phyloP scores from a whole-genome alignment of 1,140 invertebrate species.

The Bilobella aurantiaca region DNA sequence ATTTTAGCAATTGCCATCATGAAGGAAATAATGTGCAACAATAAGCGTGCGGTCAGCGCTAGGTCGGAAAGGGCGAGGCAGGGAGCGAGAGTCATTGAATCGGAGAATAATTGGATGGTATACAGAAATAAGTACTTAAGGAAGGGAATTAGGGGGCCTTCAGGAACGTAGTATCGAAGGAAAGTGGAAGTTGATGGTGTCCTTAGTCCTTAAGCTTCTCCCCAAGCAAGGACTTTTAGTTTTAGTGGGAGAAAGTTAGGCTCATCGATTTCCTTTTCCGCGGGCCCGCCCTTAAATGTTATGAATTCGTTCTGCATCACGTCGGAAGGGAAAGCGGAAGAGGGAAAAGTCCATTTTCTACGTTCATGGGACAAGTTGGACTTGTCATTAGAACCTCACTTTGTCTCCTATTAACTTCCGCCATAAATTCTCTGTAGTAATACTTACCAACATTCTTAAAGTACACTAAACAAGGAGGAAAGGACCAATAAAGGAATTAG shows the following conservation, averaged over 20 bases:
- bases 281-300: conserved; percentile 30
- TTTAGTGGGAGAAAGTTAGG: too few species aligned
- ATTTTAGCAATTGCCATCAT: too few species aligned
- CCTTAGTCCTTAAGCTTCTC: too few species aligned
- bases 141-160: not conserved
- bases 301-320: conserved; percentile 29
- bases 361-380: conserved; percentile 9
- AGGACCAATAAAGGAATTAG: not conserved
- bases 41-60: too few species aligned
- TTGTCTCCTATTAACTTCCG: conserved; percentile 18
- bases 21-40: too few species aligned
- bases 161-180: not conserved
- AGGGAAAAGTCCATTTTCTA: conserved; percentile 10
- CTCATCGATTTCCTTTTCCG: conserved; percentile 23
- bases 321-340: conserved; percentile 14
- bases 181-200: not conserved
- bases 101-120: too few species aligned
- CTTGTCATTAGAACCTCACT: conserved; percentile 17
- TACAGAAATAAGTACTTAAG: too few species aligned
- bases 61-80: too few species aligned
- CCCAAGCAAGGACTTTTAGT: too few species aligned
- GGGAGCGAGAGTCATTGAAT: too few species aligned
- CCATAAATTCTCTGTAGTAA: not conserved
- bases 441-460: not conserved
- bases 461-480: not conserved